Evolutionary conservation across 2,888 invertebrate genomes (phyloP), one percentile per base, ranked within the genome.

Genomic region (Poecilobothrus nobilitatus): DNA sequence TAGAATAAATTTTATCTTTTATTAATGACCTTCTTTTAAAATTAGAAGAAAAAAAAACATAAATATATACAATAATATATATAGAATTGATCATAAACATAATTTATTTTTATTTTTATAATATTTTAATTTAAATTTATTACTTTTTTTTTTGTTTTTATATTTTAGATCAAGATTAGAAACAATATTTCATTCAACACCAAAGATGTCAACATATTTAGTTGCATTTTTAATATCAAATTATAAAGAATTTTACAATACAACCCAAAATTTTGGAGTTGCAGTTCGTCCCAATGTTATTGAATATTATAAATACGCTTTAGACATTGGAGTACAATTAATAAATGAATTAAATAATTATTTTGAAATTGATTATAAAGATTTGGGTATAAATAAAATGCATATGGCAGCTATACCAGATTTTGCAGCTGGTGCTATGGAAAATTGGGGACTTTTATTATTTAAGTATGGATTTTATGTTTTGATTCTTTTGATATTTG

Each of bases 371-470:
- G 81, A 85, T 2, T 93, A 90, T 81, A 64, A 66, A 1, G 37
- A 70, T 0, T 68, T 79, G 68, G 84, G 84, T 1, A 83, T 91
- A 72, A 82, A 87, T 0, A 89, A 92, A 75, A 83, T 93, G 74
- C 91, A 94, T 76, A 88, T 91, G 73, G 87, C 91, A 3, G 91
- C 91, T 0, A 84, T 94, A 66, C 88, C 91, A 0, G 89, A 91
- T 74, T 94, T 93, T 80, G 85, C 87, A 0, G 88, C 88, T 68
- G 88, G 87, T 22, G 89, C 93, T 69, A 94, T 94, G 94, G 94
- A 94, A 78, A 95, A 95, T 77, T 95, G 94, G 94, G 95, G 94
- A 1, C 83, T 95, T 5, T 85, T 93, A 15, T 92, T 91, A 5
- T 95, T 91, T 81, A 87, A 87, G 89, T 89, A 78, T 90, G n/a